These are phyloP conservation scores for Heterohyrax brucei DNA, from an alignment of 2,797 vertebrate species.

Conservation along the genomic window DNA sequence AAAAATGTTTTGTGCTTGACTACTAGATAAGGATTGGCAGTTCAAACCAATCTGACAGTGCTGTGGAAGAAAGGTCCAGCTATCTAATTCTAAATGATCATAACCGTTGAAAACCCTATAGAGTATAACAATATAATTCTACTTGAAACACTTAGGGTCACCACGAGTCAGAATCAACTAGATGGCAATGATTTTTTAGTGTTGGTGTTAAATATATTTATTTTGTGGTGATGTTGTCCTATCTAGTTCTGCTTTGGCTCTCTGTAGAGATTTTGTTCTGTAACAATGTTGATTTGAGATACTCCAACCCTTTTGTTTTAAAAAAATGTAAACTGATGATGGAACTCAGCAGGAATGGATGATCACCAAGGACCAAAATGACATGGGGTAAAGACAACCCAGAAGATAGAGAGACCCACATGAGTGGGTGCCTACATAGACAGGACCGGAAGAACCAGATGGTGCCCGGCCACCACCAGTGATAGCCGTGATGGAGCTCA, in stretches of 20 bases:
- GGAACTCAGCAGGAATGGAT: too few species aligned
- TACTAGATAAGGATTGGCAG: background rate
- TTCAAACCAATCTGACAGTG: background rate
- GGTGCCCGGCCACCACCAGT: too few species aligned
- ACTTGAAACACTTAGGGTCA: background rate
- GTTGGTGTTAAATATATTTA: slow-evolving; percentile 11
- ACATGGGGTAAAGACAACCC: too few species aligned
- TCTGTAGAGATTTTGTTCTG: background rate
- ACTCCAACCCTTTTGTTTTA: background rate
- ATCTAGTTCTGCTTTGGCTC: background rate
- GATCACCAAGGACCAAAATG: too few species aligned
- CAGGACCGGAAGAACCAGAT: too few species aligned
- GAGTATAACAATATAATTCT: background rate
- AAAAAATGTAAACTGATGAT: background rate
- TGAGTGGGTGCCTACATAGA: too few species aligned
- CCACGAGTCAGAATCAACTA: background rate
- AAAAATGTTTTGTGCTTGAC: background rate
- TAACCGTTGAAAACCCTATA: background rate
- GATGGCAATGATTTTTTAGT: background rate
- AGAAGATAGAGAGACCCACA: too few species aligned
- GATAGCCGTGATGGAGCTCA: too few species aligned
- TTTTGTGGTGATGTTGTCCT: slow-evolving; percentile 27
- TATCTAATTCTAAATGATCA: background rate
- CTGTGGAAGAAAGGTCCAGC: background rate
- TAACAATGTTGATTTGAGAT: background rate